Base-by-base conservation (phyloP, 92 coral and sea anemone species). In the Phymanthus crucifer region DNA sequence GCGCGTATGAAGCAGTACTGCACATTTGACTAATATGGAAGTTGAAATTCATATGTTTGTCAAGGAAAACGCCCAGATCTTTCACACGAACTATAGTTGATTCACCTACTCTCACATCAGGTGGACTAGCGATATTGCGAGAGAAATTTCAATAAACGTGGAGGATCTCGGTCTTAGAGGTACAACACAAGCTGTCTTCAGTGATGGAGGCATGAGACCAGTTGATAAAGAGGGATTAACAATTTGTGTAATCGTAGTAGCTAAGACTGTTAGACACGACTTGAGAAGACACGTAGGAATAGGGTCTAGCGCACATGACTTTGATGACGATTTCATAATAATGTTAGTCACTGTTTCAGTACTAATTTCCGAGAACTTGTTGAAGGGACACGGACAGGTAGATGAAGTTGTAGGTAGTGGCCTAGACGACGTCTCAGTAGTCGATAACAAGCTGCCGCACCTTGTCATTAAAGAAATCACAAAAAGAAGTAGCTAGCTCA, bases 231-330 rank as follows among this genome's bases (percentile, higher is more conserved):
- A 79, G 64, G 61, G 34, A 68, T 79, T 79, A 24, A 79, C 76
- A 67, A 79, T 79, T 47, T 36, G 2, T 2, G 75, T 36, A 3
- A 71, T 71, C n/a, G 75, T 71, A 19, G 75, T 32, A 19, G 75
- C 75, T 26, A 71, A n/a, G 18, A 36, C 50, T 5, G 46, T 1
- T 13, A 71, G 19, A 71, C 75, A 71, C 13, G 75, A 71, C 58
- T 75, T 75, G 6, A 75, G 80, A 3, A 75, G 18, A 50, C 45
- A 75, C 38, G 77, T 80, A 37, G 84, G 84, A 80, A 80, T 80
- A 27, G 77, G 84, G 35, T 80, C 84, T 21, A 80, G 61, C 29
- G 58, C 57, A 46, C 83, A 69, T 31, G 83, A 46, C 76, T 79
- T 79, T 54, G 78, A 70, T 64, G 75, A 38, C n/a, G 84, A 80